Conservation (phyloP, 2,113 vertebrate species). For the Lichenostomus cassidix region DNA sequence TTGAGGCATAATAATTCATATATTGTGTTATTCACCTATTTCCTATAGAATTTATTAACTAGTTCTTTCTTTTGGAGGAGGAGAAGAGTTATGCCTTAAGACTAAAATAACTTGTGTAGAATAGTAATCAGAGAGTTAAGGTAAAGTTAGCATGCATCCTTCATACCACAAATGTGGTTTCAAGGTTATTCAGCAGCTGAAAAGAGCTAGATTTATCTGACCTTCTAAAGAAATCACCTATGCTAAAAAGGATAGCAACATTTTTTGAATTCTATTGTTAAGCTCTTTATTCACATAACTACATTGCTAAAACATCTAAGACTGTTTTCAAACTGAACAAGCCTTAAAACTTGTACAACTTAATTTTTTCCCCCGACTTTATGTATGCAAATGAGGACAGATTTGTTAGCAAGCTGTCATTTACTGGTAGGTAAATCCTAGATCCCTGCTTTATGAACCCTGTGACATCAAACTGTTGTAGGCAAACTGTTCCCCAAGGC, state of each 20-base stretch:
- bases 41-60: not conserved
- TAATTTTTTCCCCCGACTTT: not conserved
- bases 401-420: not conserved
- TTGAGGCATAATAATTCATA: not conserved
- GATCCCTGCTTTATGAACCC: not conserved
- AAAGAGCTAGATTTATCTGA: not conserved
- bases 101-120: not conserved
- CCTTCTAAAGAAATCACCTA: slow-evolving; percentile 6
- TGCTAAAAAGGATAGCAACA: not conserved
- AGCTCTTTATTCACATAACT: not conserved
- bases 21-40: not conserved
- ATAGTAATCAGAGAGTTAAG: slow-evolving; percentile 24
- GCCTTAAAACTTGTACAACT: not conserved
- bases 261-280: not conserved
- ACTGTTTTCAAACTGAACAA: slow-evolving; percentile 13
- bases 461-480: not conserved
- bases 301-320: not conserved
- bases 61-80: not conserved
- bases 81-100: not conserved
- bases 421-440: not conserved
- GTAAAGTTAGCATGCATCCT: not conserved
- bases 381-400: slow-evolving; percentile 4
- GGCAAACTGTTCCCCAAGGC: not conserved
- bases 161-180: slow-evolving; percentile 9
- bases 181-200: slow-evolving; percentile 31